A percentile compares a stretch with the other conserved stretches of the same genome.
These are phyloP conservation scores for Hippolais icterina DNA, from an alignment of 2,113 vertebrate species.

Conservation along the genomic window DNA sequence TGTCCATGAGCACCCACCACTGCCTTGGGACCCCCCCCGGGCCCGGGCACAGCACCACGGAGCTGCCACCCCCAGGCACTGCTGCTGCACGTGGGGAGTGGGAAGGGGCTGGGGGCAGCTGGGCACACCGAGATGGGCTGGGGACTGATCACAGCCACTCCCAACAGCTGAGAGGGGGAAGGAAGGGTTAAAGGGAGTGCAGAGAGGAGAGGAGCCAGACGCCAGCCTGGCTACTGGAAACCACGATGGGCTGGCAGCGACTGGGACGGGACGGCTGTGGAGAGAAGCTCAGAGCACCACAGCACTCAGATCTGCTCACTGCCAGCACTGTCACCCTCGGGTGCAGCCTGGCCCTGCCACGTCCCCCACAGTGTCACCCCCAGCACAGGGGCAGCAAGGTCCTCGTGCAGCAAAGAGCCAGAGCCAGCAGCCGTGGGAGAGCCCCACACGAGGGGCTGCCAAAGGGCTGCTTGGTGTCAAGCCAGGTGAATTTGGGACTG, in stretches of 20 bases:
- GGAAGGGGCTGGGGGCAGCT: not conserved
- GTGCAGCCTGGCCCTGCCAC: not conserved
- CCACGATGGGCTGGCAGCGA: not conserved
- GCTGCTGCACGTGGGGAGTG: not conserved
- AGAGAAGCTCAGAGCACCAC: not conserved
- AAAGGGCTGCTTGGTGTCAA: not conserved
- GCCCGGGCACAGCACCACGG: rapidly evolving
- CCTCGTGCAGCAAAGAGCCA: rapidly evolving
- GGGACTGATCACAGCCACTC: rapidly evolving
- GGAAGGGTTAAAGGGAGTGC: not conserved
- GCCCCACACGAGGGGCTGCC: not conserved
- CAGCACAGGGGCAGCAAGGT: not conserved
- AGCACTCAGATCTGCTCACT: not conserved
- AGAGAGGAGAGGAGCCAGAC: not conserved
- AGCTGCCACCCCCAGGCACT: rapidly evolving
- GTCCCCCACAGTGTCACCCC: not conserved
- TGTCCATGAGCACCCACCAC: not conserved
- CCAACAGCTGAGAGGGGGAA: not conserved
- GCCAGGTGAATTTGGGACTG: conserved; percentile 20
- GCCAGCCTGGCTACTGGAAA: conserved; percentile 31
- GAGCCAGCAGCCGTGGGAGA: not conserved
- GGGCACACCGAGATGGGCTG: rapidly evolving
- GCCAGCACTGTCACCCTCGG: not conserved
- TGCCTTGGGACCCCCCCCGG: rapidly evolving
- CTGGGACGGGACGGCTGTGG: rapidly evolving